Conservation (phyloP, 2,797 vertebrate genomes). For the Graptemys geographica region DNA sequence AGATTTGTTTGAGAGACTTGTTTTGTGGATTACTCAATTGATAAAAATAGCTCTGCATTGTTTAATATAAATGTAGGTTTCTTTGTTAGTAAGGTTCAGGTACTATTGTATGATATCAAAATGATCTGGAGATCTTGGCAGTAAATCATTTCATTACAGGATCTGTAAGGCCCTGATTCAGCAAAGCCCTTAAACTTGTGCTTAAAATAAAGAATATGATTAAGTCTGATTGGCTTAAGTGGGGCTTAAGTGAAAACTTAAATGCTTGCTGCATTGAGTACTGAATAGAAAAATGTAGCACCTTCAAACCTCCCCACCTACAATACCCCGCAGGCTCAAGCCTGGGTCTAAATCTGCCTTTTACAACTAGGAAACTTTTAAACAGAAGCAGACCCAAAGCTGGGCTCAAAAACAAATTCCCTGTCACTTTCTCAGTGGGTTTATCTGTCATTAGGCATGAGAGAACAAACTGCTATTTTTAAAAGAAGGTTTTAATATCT, state of each 20-base stretch:
- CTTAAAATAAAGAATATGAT: not conserved
- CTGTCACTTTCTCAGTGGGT: conserved; percentile 22
- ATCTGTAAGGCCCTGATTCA: conserved; percentile 2
- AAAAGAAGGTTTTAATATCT: conserved; percentile 44
- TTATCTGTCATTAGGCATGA: conserved; percentile 4
- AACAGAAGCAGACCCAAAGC: conserved; percentile 32
- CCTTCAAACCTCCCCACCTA: not conserved
- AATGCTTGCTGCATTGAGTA: not conserved
- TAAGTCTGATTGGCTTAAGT: not conserved
- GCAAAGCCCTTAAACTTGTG: not conserved
- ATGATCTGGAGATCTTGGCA: not conserved
- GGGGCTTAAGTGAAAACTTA: not conserved
- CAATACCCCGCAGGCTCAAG: not conserved
- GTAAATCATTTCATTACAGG: conserved; percentile 4
- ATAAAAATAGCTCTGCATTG: not conserved
- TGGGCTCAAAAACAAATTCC: not conserved
- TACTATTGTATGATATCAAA: not conserved
- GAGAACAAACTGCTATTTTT: conserved; percentile 43
- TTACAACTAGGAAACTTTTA: not conserved
- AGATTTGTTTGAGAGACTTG: not conserved
- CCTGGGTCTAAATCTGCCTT: not conserved
- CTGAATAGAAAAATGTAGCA: not conserved
- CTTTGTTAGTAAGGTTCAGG: not conserved
- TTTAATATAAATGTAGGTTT: not conserved
- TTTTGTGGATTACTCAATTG: not conserved